Percentiles rank a stretch among this genome's conserved stretches.
phyloP scores from a whole-genome alignment of 1,140 invertebrate species.

The Melitaea cinxia region DNA sequence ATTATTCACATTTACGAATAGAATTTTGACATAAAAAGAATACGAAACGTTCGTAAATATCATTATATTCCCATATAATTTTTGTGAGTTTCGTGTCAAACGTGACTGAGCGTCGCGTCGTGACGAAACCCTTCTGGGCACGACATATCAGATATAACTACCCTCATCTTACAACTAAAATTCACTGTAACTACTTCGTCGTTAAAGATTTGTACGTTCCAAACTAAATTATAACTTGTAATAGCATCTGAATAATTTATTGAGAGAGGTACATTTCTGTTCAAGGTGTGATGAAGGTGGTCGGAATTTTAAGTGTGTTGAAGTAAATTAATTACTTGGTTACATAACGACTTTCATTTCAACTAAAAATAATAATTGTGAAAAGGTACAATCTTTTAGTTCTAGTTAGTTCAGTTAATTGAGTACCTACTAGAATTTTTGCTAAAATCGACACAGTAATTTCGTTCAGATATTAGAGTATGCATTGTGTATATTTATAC shows the following conservation, averaged over 20 bases:
- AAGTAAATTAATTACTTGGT: not conserved
- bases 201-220: conserved; percentile 31
- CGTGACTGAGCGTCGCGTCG: conserved; percentile 18
- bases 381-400: not conserved
- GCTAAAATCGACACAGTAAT: too few species aligned
- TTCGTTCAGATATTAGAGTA: too few species aligned
- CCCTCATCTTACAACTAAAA: conserved; percentile 18
- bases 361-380: not conserved
- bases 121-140: conserved; percentile 4
- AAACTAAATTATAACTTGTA: conserved; percentile 42
- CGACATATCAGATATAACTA: conserved; percentile 10
- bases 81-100: conserved; percentile 1
- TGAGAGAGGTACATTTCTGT: conserved; percentile 8
- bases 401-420: too few species aligned
- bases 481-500: too few species aligned
- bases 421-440: too few species aligned
- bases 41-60: not conserved
- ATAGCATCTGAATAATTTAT: conserved; percentile 39
- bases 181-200: conserved; percentile 13
- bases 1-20: not conserved
- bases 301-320: conserved; percentile 6
- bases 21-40: conserved; percentile 1
- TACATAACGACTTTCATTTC: not conserved
- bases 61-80: not conserved
- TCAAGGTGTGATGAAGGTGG: conserved; percentile 16